Evolutionary conservation across 1,140 invertebrate genomes (phyloP).

Genomic region (Bradysia coprophila): DNA sequence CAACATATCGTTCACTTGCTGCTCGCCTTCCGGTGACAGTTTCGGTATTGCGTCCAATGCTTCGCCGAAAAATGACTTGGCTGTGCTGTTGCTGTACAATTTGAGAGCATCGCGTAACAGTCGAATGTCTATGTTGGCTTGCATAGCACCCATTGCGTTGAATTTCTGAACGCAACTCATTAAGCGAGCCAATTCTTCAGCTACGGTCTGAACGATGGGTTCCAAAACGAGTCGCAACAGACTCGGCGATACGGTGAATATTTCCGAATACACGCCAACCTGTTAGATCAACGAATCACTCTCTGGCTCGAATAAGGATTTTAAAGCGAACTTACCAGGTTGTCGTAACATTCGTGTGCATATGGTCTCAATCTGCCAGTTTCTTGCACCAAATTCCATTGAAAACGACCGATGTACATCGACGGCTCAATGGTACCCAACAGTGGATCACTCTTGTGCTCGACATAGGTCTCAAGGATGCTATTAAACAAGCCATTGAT

Average conservation of each 20-base stretch:
- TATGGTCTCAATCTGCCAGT: slow-evolving; percentile 69
- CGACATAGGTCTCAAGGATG: slow-evolving; percentile 67
- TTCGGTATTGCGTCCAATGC: slow-evolving; percentile 21
- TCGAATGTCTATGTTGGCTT: slow-evolving; percentile 20
- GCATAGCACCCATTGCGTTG: slow-evolving; percentile 18
- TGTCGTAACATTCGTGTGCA: slow-evolving; percentile 80
- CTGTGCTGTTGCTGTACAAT: slow-evolving; percentile 20
- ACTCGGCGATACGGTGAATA: slow-evolving; percentile 51
- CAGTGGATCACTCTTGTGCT: slow-evolving; percentile 81
- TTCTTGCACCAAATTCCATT: slow-evolving; percentile 59
- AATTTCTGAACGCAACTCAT: slow-evolving; percentile 46
- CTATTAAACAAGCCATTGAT: slow-evolving; percentile 46
- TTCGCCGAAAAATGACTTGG: slow-evolving; percentile 21
- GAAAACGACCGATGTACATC: slow-evolving; percentile 81
- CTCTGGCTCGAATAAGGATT: too few species aligned
- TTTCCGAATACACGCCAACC: slow-evolving; percentile 79
- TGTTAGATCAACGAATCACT: too few species aligned
- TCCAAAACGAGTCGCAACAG: slow-evolving; percentile 57
- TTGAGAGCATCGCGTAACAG: slow-evolving; percentile 16
- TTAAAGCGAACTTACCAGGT: slow-evolving; percentile 45
- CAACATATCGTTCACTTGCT: slow-evolving; percentile 21
- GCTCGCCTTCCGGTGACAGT: slow-evolving; percentile 13
- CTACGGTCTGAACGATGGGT: slow-evolving; percentile 75
- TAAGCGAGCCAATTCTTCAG: slow-evolving; percentile 74
- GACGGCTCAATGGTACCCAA: slow-evolving; percentile 87